These are phyloP conservation scores for Tortricodes alternella DNA, from an alignment of 2,888 invertebrate genomes.

Conservation along the genomic window DNA sequence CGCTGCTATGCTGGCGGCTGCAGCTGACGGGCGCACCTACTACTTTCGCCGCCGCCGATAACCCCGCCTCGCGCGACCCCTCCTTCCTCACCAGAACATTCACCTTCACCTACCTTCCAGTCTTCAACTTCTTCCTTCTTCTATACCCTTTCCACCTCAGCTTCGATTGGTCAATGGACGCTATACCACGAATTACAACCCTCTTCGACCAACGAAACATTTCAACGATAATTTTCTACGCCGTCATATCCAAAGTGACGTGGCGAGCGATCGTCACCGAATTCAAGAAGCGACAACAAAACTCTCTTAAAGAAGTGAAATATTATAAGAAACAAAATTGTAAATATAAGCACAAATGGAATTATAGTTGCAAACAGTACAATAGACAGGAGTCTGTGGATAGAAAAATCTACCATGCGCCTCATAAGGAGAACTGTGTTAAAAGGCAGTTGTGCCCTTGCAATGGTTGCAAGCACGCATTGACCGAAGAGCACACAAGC, in stretches of 20 bases:
- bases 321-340: slow-evolving; percentile 69
- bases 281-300: slow-evolving; percentile 64
- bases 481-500: slow-evolving; percentile 86
- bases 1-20: slow-evolving; percentile 89
- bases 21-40: slow-evolving; percentile 89
- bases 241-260: slow-evolving; percentile 69
- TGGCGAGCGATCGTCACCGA: slow-evolving; percentile 66
- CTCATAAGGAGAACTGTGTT: slow-evolving; percentile 66
- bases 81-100: slow-evolving; percentile 90
- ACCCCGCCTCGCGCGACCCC: slow-evolving; percentile 95
- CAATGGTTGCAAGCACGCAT: slow-evolving; percentile 86
- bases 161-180: slow-evolving; percentile 99
- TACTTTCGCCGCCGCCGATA: slow-evolving; percentile 96
- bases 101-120: slow-evolving; percentile 96
- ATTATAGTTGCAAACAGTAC: slow-evolving; percentile 68
- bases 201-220: slow-evolving; percentile 91
- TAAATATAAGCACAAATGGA: slow-evolving; percentile 73
- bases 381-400: slow-evolving; percentile 68
- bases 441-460: slow-evolving; percentile 81
- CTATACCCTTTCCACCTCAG: slow-evolving; percentile 94
- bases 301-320: slow-evolving; percentile 56
- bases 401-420: slow-evolving; percentile 65
- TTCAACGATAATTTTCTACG: slow-evolving; percentile 89
- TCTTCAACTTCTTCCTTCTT: slow-evolving; percentile 93
- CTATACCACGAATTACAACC: slow-evolving; percentile 92